Base-by-base conservation (phyloP, 1,140 invertebrate species). In the Microplitis demolitor region DNA sequence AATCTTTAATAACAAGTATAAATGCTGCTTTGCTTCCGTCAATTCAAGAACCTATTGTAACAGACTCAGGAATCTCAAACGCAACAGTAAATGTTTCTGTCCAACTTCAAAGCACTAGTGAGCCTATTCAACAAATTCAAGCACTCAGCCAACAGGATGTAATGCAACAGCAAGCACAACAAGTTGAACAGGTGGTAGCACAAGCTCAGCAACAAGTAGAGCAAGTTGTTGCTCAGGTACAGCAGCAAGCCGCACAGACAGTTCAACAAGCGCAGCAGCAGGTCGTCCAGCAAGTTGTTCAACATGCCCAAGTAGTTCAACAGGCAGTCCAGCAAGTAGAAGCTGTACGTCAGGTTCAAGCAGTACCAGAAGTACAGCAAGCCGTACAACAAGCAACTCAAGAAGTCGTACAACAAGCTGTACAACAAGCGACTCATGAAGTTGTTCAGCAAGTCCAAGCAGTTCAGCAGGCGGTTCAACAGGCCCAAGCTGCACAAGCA, bases 401-500 rank as follows among this genome's bases (percentile, higher is more conserved):
- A 58, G 89, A 88, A 80, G 88, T 89, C 35, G 89, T 91, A 0
- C 89, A 90, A 71, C 89, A 90, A 75, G 89, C 89, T 0, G 89
- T 90, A 4, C 89, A 89, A 69, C 84, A 87, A 66, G 80, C 80
- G 1, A 83, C 80, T 3, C 80, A 83, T 13, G 81, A 81, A 63
- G 81, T 82, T 4, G 74, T 78, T 9, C 74, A 78, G 37, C 81
- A 83, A 75, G 85, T 87, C 0, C 89, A 90, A 78, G 88, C 89
- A 13, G 90, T 90, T 3, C 89, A 89, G 69, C 90, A 90, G 76
- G 90, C 90, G 72, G 90, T 90, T 72, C 88, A 90, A 71, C 87
- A 88, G 9, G 85, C 87, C 0, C 86, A 85, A 61, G 86, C 87
- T 0, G 89, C 88, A 24, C 85, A 87, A 61, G 86, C 80, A 1